These are phyloP conservation scores for Dysidea cf. avara DNA, from an alignment of 37 sponge, comb jelly and placozoan species.

Conservation along the genomic window DNA sequence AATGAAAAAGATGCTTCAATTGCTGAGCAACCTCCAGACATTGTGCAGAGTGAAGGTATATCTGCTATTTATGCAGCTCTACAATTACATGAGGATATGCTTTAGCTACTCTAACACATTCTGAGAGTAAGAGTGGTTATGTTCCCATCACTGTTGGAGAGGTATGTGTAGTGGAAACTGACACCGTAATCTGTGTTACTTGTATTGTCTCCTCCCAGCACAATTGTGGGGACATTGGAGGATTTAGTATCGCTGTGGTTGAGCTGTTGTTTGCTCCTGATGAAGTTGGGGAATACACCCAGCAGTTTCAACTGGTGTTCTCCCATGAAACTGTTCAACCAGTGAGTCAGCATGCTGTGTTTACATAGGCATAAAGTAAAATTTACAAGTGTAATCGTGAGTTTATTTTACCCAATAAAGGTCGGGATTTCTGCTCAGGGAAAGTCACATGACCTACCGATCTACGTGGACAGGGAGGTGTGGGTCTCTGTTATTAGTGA, in stretches of 20 bases:
- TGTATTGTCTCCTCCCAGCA: background rate
- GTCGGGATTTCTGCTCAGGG: slow-evolving; percentile 53
- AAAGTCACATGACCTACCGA: slow-evolving; percentile 59
- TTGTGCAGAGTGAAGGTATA: no score
- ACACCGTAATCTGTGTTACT: background rate
- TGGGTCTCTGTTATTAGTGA: background rate
- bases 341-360: slow-evolving; percentile 23
- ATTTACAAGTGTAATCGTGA: no score
- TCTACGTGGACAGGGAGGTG: slow-evolving; percentile 65
- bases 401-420: slow-evolving; percentile 14
- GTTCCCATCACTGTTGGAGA: slow-evolving; percentile 9
- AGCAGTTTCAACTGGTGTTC: slow-evolving; percentile 24
- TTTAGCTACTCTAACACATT: no score
- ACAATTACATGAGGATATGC: no score
- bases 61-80: no score
- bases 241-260: slow-evolving; percentile 13
- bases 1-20: no score
- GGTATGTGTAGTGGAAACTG: background rate
- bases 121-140: no score
- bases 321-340: slow-evolving; percentile 21
- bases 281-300: background rate
- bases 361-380: no score
- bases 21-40: no score
- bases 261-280: slow-evolving; percentile 52
- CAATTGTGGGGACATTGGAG: slow-evolving; percentile 25